Percentiles rank a stretch among this genome's conserved stretches.
Conservation (phyloP, 1,140 invertebrate genomes). For the Euwallacea similis region DNA sequence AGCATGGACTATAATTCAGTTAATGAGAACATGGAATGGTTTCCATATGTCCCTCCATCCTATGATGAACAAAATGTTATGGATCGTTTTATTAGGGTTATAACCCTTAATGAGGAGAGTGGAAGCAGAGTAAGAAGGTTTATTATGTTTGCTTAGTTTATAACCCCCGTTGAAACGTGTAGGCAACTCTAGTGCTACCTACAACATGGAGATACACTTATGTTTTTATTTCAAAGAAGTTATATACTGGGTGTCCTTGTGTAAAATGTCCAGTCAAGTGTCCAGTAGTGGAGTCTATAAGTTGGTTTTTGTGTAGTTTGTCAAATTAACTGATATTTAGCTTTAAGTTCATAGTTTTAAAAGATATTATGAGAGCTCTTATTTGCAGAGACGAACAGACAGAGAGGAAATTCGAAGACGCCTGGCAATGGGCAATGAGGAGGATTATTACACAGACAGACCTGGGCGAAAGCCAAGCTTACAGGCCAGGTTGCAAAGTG, state of each 20-base stretch:
- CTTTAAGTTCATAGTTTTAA: neutral
- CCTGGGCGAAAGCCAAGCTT: constrained; percentile 81
- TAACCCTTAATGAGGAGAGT: constrained; percentile 58
- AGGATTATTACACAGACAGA: constrained; percentile 70
- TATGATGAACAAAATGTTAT: constrained; percentile 62
- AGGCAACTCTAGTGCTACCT: neutral
- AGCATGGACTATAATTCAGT: constrained; percentile 54
- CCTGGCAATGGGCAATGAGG: constrained; percentile 84
- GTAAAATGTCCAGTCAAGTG: neutral
- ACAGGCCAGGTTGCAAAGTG: constrained; percentile 83
- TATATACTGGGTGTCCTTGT: too few species aligned
- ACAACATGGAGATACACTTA: neutral
- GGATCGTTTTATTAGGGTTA: constrained; percentile 68
- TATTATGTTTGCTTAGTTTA: constrained; percentile 22
- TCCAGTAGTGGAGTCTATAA: neutral
- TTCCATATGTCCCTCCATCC: constrained; percentile 50
- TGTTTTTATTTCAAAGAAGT: too few species aligned
- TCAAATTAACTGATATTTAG: neutral
- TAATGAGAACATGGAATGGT: constrained; percentile 55
- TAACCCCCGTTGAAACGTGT: neutral
- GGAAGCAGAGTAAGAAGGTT: constrained; percentile 51
- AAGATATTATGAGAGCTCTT: constrained; percentile 29
- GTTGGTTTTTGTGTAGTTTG: neutral
- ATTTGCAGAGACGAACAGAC: constrained; percentile 81
- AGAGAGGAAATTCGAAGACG: constrained; percentile 87